Conservation (phyloP, 2,797 vertebrate genomes). For the Amazona finschi region DNA sequence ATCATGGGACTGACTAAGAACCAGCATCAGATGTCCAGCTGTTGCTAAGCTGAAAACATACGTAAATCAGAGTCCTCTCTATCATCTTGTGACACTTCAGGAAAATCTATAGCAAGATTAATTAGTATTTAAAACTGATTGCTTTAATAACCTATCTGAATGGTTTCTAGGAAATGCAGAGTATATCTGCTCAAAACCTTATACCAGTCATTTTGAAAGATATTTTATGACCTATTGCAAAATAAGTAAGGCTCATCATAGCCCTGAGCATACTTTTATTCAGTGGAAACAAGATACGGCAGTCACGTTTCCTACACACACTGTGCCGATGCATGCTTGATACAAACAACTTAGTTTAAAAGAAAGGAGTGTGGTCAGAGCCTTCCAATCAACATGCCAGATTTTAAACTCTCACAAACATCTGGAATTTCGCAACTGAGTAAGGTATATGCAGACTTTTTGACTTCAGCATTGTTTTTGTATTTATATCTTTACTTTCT, state of each 20-base stretch:
- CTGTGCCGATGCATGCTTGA: neutral
- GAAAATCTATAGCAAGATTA: neutral
- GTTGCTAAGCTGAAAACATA: neutral
- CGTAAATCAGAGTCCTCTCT: neutral
- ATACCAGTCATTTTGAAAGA: neutral
- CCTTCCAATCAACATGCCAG: neutral
- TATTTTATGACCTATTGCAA: conserved; percentile 8
- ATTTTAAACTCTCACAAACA: neutral
- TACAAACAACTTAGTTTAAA: neutral
- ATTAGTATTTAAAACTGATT: neutral
- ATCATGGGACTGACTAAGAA: neutral
- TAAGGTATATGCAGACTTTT: neutral
- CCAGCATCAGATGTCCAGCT: neutral
- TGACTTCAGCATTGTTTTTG: neutral
- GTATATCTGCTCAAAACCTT: neutral
- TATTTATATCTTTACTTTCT: neutral
- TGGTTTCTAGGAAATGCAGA: neutral
- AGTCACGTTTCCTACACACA: neutral
- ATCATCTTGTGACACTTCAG: neutral
- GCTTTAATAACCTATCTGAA: neutral
- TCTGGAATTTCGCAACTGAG: neutral
- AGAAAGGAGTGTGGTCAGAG: neutral
- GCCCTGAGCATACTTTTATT: conserved; percentile 30
- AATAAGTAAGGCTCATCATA: neutral
- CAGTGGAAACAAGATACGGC: conserved; percentile 6